phyloP scores from a whole-genome alignment of 2,797 vertebrate genomes.

The Etheostoma perlongum region DNA sequence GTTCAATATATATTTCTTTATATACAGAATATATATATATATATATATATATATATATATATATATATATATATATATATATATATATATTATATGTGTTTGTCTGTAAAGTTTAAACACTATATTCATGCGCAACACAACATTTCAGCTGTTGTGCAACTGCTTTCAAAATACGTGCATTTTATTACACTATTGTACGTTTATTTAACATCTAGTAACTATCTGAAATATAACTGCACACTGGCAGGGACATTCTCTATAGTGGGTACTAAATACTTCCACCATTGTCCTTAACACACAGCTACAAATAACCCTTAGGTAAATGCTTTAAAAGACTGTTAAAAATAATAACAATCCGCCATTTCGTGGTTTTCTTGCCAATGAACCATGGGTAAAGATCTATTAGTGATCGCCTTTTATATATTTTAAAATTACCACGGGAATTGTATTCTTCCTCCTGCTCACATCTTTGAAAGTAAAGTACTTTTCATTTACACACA shows the following conservation, averaged over 20 bases:
- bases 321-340: no score
- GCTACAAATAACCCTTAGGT: neutral
- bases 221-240: neutral
- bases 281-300: neutral
- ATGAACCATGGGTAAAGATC: neutral
- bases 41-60: no score
- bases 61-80: no score
- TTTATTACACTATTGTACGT: no score
- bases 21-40: no score
- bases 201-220: neutral
- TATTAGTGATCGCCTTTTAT: neutral
- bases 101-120: no score
- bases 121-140: no score
- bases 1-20: no score
- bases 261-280: neutral
- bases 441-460: constrained; percentile 12
- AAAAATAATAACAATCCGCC: neutral
- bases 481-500: constrained; percentile 21
- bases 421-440: constrained; percentile 13
- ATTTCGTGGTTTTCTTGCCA: neutral
- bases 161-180: no score
- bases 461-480: constrained; percentile 13
- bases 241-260: neutral
- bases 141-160: no score
- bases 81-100: no score